These are phyloP conservation scores for Epinephelus moara DNA, from an alignment of 2,113 vertebrate species.

Conservation along the genomic window DNA sequence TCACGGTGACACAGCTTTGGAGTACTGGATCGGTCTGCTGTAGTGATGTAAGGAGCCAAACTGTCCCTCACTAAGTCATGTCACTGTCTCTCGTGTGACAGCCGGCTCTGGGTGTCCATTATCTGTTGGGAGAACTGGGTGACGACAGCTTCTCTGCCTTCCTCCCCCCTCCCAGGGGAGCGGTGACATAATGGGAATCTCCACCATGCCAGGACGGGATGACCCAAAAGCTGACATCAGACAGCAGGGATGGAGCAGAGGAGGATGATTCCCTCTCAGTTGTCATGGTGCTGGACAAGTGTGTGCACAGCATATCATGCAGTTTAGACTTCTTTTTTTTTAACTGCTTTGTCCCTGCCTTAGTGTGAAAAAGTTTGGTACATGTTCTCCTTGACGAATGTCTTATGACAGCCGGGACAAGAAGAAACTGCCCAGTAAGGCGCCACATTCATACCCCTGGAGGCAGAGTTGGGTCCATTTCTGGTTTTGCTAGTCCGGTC, in stretches of 20 bases:
- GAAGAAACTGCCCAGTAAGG: too few species aligned
- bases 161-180: slow-evolving; percentile 18
- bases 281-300: background rate
- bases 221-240: slow-evolving; percentile 60
- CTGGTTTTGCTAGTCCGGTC: too few species aligned
- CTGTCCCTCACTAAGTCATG: slow-evolving; percentile 14
- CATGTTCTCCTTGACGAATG: background rate
- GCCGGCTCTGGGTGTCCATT: slow-evolving; percentile 41
- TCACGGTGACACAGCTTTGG: slow-evolving; percentile 34
- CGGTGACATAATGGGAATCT: slow-evolving; percentile 75
- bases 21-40: background rate
- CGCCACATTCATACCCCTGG: too few species aligned
- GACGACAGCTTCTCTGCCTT: slow-evolving; percentile 38
- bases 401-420: background rate
- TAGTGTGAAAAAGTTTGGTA: background rate
- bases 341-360: background rate
- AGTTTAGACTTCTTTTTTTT: background rate
- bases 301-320: too few species aligned
- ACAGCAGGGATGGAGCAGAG: slow-evolving; percentile 8
- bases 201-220: slow-evolving; percentile 30
- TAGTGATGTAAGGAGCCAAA: slow-evolving; percentile 27
- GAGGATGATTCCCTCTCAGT: slow-evolving; percentile 4
- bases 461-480: too few species aligned
- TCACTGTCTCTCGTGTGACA: slow-evolving; percentile 46
- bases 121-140: slow-evolving; percentile 39